phyloP scores from a whole-genome alignment of 2,888 invertebrate genomes.

The Himalopsyche kuldschensis region DNA sequence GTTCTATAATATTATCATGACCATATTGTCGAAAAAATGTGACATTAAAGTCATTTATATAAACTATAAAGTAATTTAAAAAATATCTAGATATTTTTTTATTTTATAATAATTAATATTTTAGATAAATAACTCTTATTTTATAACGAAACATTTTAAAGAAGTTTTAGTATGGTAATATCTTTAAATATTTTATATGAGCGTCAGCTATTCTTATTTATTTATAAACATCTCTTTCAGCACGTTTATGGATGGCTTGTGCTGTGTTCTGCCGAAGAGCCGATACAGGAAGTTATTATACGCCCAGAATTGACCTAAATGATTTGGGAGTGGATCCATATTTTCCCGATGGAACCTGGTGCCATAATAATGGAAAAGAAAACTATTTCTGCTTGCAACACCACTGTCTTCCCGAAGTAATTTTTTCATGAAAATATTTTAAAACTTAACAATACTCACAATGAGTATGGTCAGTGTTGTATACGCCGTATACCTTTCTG shows the following conservation, averaged over 20 bases:
- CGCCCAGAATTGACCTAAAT: slow-evolving; percentile 75
- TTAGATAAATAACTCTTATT: no score
- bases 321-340: slow-evolving; percentile 72
- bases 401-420: slow-evolving; percentile 73
- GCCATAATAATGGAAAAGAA: slow-evolving; percentile 65
- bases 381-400: slow-evolving; percentile 75
- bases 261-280: slow-evolving; percentile 74
- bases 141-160: no score
- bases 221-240: slow-evolving; percentile 45
- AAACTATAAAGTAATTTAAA: no score
- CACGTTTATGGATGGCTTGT: slow-evolving; percentile 77
- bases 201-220: no score
- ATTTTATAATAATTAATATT: no score
- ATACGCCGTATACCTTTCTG: no score
- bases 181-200: no score
- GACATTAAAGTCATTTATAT: no score
- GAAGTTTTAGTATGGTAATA: neutral
- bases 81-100: no score
- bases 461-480: neutral
- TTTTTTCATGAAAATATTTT: neutral
- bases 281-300: slow-evolving; percentile 70
- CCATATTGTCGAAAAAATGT: no score
- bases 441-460: neutral
- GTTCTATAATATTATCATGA: no score
- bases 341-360: slow-evolving; percentile 83